These are phyloP conservation scores for Porites australiensis DNA, from an alignment of 64 coral and sea anemone genomes.

Conservation along the genomic window DNA sequence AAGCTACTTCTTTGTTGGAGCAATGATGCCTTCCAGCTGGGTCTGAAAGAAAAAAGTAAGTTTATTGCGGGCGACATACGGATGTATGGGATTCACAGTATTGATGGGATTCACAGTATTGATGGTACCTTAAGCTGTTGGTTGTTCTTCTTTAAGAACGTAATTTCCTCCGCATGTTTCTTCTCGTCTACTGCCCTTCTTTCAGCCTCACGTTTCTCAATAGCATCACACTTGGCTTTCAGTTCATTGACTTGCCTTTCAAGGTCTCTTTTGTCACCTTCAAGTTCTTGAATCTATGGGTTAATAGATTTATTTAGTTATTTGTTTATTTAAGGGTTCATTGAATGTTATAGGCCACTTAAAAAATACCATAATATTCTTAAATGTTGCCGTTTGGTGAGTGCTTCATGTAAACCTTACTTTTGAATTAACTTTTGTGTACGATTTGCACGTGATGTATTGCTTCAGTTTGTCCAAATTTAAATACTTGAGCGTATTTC, in stretches of 20 bases:
- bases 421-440: too few relatives aligned
- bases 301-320: too few relatives aligned
- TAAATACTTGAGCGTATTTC: too few relatives aligned
- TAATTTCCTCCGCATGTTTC: slow-evolving; percentile 98
- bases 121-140: slow-evolving; percentile 92
- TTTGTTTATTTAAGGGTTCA: too few relatives aligned
- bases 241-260: slow-evolving; percentile 96
- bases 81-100: not conserved
- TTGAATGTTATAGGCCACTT: too few relatives aligned
- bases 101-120: too few relatives aligned
- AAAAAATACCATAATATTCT: too few relatives aligned
- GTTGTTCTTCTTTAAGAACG: slow-evolving; percentile 97
- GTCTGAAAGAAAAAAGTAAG: slow-evolving; percentile 51
- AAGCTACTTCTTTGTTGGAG: slow-evolving; percentile 91
- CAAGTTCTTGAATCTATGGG: slow-evolving; percentile 91
- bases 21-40: slow-evolving; percentile 89
- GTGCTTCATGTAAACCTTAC: too few relatives aligned
- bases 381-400: too few relatives aligned
- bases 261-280: slow-evolving; percentile 92
- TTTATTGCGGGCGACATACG: too few relatives aligned
- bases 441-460: too few relatives aligned
- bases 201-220: slow-evolving; percentile 97
- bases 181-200: slow-evolving; percentile 96
- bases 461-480: too few relatives aligned
- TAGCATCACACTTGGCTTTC: slow-evolving; percentile 98